A percentile compares a stretch with the other conserved stretches of the same genome.
These are phyloP conservation scores for Micoletzkya japonica DNA, from an alignment of 2,888 invertebrate species.

Conservation along the genomic window DNA sequence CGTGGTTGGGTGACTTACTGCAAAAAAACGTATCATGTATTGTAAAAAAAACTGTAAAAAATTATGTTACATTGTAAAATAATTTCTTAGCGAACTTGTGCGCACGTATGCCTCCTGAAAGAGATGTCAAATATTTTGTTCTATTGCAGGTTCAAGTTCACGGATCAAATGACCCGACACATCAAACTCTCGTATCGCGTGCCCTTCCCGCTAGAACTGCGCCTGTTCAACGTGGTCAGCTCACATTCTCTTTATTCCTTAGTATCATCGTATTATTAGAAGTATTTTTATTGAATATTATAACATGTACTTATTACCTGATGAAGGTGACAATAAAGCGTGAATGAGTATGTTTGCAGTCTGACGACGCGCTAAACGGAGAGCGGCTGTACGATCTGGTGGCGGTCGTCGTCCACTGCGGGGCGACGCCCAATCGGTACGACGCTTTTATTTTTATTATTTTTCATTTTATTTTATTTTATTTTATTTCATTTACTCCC, in stretches of 20 bases:
- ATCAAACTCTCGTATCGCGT: constrained; percentile 99
- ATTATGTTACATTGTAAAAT: background rate
- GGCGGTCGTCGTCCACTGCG: constrained; percentile 98
- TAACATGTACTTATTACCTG: background rate
- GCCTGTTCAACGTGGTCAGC: constrained; percentile 92
- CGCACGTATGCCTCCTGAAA: background rate
- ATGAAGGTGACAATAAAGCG: background rate
- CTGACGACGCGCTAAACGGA: constrained; percentile 96
- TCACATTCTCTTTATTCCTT: background rate
- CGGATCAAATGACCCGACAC: constrained; percentile 97
- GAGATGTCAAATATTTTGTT: background rate
- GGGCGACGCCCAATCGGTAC: constrained; percentile 85
- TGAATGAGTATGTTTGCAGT: constrained; percentile 75
- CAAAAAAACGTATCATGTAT: background rate
- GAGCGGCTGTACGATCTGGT: constrained; percentile 97
- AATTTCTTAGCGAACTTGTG: no score
- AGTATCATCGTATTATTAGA: background rate
- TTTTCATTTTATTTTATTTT: no score
- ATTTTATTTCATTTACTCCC: no score
- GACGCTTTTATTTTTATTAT: no score
- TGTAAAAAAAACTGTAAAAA: background rate
- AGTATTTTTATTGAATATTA: background rate
- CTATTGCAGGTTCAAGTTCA: constrained; percentile 67
- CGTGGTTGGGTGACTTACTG: no score
- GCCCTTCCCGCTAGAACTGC: constrained; percentile 93